Base-by-base conservation (phyloP, 2,888 invertebrate genomes). In the Erannis defoliaria region DNA sequence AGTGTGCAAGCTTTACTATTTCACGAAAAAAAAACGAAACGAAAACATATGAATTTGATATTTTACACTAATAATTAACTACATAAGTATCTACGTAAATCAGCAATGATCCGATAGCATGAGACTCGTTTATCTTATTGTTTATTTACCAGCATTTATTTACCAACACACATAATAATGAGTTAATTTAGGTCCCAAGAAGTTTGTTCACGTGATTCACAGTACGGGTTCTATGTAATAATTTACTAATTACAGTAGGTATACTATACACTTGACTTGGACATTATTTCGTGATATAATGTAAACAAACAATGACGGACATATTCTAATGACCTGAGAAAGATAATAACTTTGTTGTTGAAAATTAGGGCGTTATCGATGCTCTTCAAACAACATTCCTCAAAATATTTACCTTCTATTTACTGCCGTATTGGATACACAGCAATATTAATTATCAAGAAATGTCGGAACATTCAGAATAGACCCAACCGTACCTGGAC, bases 131-230 rank as follows among this genome's bases (percentile, higher is more conserved):
- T n/a, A n/a, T n/a, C n/a, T n/a, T n/a, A n/a, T n/a, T n/a, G n/a
- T n/a, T n/a, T n/a, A n/a, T n/a, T n/a, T n/a, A n/a, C n/a, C n/a
- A n/a, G n/a, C n/a, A n/a, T n/a, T 37, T 37, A 37, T 42, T n/a
- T 42, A 23, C 42, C 4, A 40, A 21, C 40, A 21, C 6, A 37
- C 1, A 21, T 42, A 16, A 10, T 38, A 18, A 37, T 0, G 19
- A 19, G 16, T 10, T 38, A 5, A 18, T 38, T 10, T 19, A 38
- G 18, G 1, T 8, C 5, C 2, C 1, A 9, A 1, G 18, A 33
- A 35, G 12, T 38, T 55, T 40, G 23, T n/a, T 26, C 45, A n/a
- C 59, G 51, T 59, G 55, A 59, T 46, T 37, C 43, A 43, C 37
- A 29, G 43, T 50, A 45, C 43, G 26, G 5, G 29, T 31, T 51